Evolutionary conservation across 2,113 vertebrate genomes (phyloP), one percentile per base, ranked within the genome.

Genomic region (Nematolebias whitei): DNA sequence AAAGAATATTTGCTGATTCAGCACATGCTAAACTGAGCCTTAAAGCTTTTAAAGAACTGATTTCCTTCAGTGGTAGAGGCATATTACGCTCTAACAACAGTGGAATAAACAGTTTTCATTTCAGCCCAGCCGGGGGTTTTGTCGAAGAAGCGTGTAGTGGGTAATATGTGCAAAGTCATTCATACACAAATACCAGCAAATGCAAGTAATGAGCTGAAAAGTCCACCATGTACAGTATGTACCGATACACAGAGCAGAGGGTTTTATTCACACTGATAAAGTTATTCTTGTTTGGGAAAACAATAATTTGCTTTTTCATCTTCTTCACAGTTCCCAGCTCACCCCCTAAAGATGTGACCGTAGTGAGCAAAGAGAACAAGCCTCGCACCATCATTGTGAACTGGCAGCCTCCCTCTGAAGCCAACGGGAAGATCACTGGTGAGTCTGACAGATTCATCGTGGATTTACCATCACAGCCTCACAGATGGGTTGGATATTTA

Each of bases 361-460:
- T 99, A 67, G 96, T 99, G 78, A 99, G 97, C 94, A 99, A 99
- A 89, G 98, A 99, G 85, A 95, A 96, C 49, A 96, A 98, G 12
- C 98, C 98, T 11, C 94, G 95, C 49, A 99, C 96, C 51, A 99
- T 99, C 59, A 99, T 99, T 20, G 93, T 99, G 4, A 99, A 99
- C 90, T 99, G 98, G 98, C 98, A 99, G 88, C 98, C 97, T 16
- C 98, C 98, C 0, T 98, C 97, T 0, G 98, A 99, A 85, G 98
- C 98, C 85, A 99, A 99, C 0, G 98, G 98, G 65, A 99, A 98
- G 80, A 98, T 99, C 65, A 99, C 98, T 76, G 98, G 98, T 98
- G 57, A 84, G 80, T 72, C 32, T 35, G 49, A 39, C 12, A 40
- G 11, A 6, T 41, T 35, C 9, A 35, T 35, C 32, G 5, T 35